Evolutionary conservation across 2,888 invertebrate species (phyloP), one percentile per base, ranked within the genome.

Genomic region (Terebella lapidaria): DNA sequence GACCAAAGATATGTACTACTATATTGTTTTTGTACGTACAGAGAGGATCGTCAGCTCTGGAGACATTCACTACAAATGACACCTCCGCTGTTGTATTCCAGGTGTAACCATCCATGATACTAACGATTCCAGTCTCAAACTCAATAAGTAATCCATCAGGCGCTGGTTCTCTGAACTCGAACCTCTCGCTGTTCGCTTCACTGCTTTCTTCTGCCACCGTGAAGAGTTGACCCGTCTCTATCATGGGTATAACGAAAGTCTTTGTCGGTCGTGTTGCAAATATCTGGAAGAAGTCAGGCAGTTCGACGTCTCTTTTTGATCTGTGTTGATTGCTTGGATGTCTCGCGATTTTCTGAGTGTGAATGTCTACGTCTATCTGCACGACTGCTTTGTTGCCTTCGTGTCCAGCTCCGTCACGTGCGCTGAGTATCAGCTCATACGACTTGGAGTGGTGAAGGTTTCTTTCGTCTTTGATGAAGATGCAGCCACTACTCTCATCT

Each of bases 101-200:
- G n/a, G 4, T 27, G 3, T 10, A n/a, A 3, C 54, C 54, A 5
- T 22, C 3, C 4, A 4, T 24, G 4, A 10, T 15, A 20, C 15
- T 15, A 3, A 58, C 58, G 42, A 58, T 42, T 5, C 58, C 58
- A 3, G 58, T 26, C 15, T 10, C 54, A 3, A 15, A 18, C 53
- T 58, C 20, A 3, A 58, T 3, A 4, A 4, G 24, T 26, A 58
- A 45, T 25, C 26, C 42, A 10, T 54, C 35, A 24, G 58, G 58
- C 4, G 53, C 35, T n/a, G 58, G 53, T 10, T n/a, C 45, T 3
- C 3, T 4, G 42, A 58, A 54, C 18, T 10, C 3, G 42, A 35
- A 58, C 35, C 58, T 4, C 52, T 57, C 57, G 15, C 15, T 49
- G 49, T 5, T 5, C 10, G 49, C 22, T 5, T 35, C 52, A 5